Percentiles rank a stretch among this genome's conserved stretches.
Evolutionary conservation across 2,888 invertebrate species (phyloP).

Genomic region (Galerucella nymphaeae): DNA sequence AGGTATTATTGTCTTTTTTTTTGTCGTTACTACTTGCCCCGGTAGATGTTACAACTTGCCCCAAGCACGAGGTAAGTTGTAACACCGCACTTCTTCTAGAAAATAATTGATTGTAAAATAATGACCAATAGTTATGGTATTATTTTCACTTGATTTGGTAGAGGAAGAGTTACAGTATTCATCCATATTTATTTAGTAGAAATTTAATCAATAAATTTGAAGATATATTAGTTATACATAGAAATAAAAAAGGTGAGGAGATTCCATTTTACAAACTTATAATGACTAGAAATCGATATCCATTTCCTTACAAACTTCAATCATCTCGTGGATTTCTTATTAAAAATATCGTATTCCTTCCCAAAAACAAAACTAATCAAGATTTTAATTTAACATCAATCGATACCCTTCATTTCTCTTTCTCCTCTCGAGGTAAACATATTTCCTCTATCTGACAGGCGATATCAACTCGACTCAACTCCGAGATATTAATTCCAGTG

Average conservation of each 20-base stretch:
- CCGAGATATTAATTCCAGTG: slow-evolving; percentile 32
- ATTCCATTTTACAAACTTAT: background rate
- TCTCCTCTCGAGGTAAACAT: slow-evolving; percentile 16
- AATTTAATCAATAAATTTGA: too few species aligned
- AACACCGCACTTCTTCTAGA: too few species aligned
- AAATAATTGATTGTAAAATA: too few species aligned
- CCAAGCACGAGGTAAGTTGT: too few species aligned
- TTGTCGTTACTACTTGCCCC: too few species aligned
- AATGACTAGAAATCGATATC: slow-evolving; percentile 16
- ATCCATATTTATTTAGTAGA: too few species aligned
- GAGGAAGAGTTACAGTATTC: too few species aligned
- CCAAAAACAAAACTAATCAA: slow-evolving; percentile 30
- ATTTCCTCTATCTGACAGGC: slow-evolving; percentile 9
- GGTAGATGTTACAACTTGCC: too few species aligned
- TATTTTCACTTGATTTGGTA: too few species aligned
- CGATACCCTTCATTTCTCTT: slow-evolving; percentile 18
- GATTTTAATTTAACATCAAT: slow-evolving; percentile 28
- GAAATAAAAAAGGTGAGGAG: background rate
- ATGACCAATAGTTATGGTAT: too few species aligned
- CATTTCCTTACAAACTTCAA: background rate
- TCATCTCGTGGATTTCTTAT: slow-evolving; percentile 8
- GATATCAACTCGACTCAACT: slow-evolving; percentile 10
- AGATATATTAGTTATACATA: background rate
- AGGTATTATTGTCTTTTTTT: too few species aligned
- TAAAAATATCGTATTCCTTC: slow-evolving; percentile 14